Evolutionary conservation across 23 tunicate species (phyloP).

Genomic region (Diplosoma virens): DNA sequence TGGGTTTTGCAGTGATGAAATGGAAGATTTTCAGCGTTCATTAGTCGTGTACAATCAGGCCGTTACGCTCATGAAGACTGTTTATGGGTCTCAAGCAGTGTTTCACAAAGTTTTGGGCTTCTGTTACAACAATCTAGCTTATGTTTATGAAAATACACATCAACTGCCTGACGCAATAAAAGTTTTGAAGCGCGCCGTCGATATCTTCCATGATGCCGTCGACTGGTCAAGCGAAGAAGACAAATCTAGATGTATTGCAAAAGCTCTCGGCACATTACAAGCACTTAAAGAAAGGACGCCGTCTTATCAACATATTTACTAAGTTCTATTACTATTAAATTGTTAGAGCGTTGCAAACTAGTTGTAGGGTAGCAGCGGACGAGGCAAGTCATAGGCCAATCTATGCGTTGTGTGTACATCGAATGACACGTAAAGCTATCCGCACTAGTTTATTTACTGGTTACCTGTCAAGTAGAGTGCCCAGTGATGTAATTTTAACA

Average conservation of each 20-base stretch:
- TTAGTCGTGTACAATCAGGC: conserved; percentile 7
- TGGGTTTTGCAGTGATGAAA: conserved; percentile 23
- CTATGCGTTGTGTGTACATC: no score
- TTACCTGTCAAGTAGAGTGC: no score
- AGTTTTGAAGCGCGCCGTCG: background rate
- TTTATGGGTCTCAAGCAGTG: background rate
- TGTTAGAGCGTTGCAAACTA: no score
- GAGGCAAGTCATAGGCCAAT: no score
- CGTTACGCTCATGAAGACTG: conserved; percentile 3
- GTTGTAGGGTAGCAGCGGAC: no score
- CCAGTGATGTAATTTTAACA: no score
- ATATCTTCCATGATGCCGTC: conserved; percentile 6
- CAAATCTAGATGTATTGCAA: conserved; percentile 11
- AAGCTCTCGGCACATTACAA: background rate
- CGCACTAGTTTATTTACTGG: no score
- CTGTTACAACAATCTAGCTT: conserved; percentile 18
- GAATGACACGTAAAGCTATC: no score
- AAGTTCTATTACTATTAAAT: no score
- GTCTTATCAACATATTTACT: no score
- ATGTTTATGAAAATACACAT: conserved; percentile 5
- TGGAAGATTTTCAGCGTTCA: conserved; percentile 15
- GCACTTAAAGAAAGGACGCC: conserved; percentile 8
- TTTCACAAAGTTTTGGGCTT: conserved; percentile 4
- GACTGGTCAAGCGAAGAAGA: conserved; percentile 21
- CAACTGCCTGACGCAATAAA: background rate